A percentile compares a stretch with the other conserved stretches of the same genome.
Evolutionary conservation across 2,888 invertebrate genomes (phyloP).

Genomic region (Sphecodes monilicornis): DNA sequence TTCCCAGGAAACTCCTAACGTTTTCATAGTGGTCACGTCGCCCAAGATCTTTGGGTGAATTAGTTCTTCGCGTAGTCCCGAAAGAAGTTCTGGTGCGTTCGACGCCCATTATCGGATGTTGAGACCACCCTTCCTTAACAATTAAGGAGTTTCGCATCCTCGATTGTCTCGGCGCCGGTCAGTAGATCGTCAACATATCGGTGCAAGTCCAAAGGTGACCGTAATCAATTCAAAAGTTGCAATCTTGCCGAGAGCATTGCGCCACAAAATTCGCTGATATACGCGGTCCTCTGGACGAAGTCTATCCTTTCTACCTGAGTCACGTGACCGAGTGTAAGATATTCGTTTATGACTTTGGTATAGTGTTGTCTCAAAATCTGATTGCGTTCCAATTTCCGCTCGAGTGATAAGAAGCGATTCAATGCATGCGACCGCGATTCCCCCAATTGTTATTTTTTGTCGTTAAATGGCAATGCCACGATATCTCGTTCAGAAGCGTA

Average conservation of each 20-base stretch:
- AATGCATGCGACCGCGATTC: background rate
- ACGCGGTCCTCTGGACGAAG: background rate
- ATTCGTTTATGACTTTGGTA: background rate
- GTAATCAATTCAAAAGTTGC: background rate
- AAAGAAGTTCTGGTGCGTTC: too few relatives aligned
- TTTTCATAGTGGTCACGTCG: background rate
- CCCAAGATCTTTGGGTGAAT: too few relatives aligned
- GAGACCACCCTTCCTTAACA: too few relatives aligned
- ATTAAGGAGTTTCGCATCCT: background rate
- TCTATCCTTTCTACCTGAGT: background rate
- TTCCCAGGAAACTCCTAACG: background rate
- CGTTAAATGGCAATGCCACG: background rate
- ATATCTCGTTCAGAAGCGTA: background rate
- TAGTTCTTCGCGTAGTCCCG: too few relatives aligned
- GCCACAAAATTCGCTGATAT: background rate
- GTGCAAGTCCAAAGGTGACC: background rate
- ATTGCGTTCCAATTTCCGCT: background rate
- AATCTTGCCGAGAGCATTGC: background rate
- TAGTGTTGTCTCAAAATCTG: background rate
- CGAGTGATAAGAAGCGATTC: background rate
- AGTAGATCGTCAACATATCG: conserved; percentile 17
- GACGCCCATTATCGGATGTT: too few relatives aligned
- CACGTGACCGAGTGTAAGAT: conserved; percentile 12
- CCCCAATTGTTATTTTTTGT: background rate
- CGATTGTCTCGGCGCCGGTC: background rate